These are phyloP conservation scores for Meiosimyza decipiens DNA, from an alignment of 2,888 invertebrate species.

Conservation along the genomic window DNA sequence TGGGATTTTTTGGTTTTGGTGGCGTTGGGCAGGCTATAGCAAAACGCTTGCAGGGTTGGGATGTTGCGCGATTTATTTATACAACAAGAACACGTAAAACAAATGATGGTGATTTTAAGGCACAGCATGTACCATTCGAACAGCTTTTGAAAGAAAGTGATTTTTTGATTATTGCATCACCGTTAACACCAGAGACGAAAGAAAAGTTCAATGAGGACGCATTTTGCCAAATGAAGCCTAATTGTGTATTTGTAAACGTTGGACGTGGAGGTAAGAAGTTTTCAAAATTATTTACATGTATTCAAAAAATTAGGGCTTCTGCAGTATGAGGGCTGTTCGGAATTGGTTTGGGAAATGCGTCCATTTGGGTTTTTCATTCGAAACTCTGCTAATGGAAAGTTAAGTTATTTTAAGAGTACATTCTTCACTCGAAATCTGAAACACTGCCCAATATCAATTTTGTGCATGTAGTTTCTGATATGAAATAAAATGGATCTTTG, in stretches of 20 bases:
- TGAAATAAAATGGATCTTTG: too few species aligned
- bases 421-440: too few species aligned
- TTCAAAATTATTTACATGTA: too few species aligned
- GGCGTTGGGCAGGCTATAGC: slow-evolving; percentile 86
- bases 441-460: too few species aligned
- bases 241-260: slow-evolving; percentile 88
- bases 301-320: too few species aligned
- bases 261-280: slow-evolving; percentile 75
- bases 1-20: slow-evolving; percentile 88
- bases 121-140: slow-evolving; percentile 77
- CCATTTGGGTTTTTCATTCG: too few species aligned
- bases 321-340: too few species aligned
- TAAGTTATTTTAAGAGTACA: too few species aligned
- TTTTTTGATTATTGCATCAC: slow-evolving; percentile 84
- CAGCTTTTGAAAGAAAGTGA: slow-evolving; percentile 81
- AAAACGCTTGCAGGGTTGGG: slow-evolving; percentile 79
- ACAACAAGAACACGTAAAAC: slow-evolving; percentile 74
- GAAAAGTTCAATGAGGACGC: slow-evolving; percentile 80
- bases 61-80: slow-evolving; percentile 79
- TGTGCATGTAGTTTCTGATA: too few species aligned
- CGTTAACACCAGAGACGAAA: slow-evolving; percentile 82
- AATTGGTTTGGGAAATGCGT: too few species aligned
- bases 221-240: slow-evolving; percentile 87
- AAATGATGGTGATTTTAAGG: slow-evolving; percentile 74
- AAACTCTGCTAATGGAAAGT: too few species aligned